These are phyloP conservation scores for Paguma larvata DNA, from an alignment of 2,797 vertebrate genomes.

Conservation along the genomic window DNA sequence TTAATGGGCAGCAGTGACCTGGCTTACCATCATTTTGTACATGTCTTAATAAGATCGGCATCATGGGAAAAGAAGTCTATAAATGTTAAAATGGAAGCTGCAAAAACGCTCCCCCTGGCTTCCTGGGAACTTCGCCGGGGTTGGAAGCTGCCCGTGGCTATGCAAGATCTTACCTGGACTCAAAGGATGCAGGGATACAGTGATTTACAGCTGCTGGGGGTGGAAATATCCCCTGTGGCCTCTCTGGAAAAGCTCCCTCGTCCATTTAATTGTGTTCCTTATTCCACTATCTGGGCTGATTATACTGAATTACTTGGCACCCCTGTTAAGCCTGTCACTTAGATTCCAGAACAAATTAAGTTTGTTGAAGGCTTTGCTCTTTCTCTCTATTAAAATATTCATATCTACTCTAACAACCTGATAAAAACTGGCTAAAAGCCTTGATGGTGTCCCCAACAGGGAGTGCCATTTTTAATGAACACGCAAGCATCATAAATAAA, in stretches of 20 bases:
- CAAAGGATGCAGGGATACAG: background rate
- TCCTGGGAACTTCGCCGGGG: background rate
- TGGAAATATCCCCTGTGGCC: background rate
- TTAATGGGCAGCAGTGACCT: conserved; percentile 4
- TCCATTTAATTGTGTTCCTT: conserved; percentile 75
- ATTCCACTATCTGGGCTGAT: conserved; percentile 73
- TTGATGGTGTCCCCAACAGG: conserved; percentile 88
- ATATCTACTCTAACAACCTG: conserved; percentile 89
- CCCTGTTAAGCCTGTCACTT: conserved; percentile 77
- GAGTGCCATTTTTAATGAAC: conserved; percentile 89
- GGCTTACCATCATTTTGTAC: conserved; percentile 52
- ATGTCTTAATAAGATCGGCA: conserved; percentile 55
- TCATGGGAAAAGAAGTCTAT: conserved; percentile 25
- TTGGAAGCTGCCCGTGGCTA: conserved; percentile 45
- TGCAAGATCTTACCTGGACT: background rate
- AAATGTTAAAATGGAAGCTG: conserved; percentile 58
- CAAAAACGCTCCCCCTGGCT: conserved; percentile 36
- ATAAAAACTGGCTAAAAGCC: conserved; percentile 91
- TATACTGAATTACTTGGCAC: conserved; percentile 80
- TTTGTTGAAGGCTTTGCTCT: conserved; percentile 86
- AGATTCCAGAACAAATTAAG: conserved; percentile 75
- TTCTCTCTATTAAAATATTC: conserved; percentile 90
- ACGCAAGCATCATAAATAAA: conserved; percentile 88
- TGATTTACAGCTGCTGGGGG: background rate
- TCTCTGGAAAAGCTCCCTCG: conserved; percentile 67